Conservation (phyloP, 2,113 vertebrate species). For the Salvelinus namaycush region DNA sequence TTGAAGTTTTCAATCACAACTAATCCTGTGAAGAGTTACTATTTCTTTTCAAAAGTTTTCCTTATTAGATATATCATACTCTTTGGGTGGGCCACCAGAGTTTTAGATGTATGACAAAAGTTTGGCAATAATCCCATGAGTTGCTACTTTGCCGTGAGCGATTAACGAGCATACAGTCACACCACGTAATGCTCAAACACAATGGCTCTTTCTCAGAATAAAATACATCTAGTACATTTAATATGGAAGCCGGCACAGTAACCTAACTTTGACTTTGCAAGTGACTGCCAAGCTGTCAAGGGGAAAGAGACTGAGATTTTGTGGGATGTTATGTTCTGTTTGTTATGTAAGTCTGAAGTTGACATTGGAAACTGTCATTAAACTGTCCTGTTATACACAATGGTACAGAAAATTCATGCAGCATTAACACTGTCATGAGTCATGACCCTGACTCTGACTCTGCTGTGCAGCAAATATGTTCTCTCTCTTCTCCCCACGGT, state of each 20-base stretch:
- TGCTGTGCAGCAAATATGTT: no score
- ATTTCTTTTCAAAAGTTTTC: constrained; percentile 22
- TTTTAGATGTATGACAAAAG: constrained; percentile 9
- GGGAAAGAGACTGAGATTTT: neutral
- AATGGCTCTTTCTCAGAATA: neutral
- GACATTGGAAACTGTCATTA: neutral
- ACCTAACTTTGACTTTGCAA: neutral
- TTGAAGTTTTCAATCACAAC: constrained; percentile 31
- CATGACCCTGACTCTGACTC: no score
- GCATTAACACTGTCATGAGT: no score
- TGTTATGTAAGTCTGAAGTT: neutral
- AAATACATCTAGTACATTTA: neutral
- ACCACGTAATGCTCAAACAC: neutral
- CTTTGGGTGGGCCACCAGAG: constrained; percentile 3
- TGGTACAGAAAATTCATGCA: neutral
- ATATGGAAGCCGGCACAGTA: neutral
- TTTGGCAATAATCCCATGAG: constrained; percentile 24
- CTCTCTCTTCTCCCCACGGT: no score
- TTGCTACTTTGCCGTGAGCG: constrained; percentile 34
- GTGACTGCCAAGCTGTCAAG: neutral
- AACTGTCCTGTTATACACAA: neutral
- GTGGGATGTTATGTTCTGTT: neutral
- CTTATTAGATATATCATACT: constrained; percentile 15
- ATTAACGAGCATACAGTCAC: constrained; percentile 42
- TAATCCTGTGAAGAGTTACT: neutral